Base-by-base conservation (phyloP, 2,888 invertebrate genomes). In the Exephanes ischioxanthus region DNA sequence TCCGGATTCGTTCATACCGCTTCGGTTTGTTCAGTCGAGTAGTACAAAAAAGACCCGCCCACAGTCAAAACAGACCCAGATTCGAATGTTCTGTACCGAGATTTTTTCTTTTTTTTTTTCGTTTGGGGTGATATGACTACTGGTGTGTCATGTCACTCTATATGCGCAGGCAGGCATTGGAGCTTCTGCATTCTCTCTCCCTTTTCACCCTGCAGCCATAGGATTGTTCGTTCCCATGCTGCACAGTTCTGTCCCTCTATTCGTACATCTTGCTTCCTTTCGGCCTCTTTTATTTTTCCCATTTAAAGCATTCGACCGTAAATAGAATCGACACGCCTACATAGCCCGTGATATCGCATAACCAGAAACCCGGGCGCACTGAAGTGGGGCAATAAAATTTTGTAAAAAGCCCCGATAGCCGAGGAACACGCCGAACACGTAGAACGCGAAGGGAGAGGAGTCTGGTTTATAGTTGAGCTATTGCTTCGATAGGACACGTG, bases 291-390 rank as follows among this genome's bases (percentile, higher is more conserved):
- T 73, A 67, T 58, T 80, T 37, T 72, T 71, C 61, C 45, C 71
- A 53, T 72, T 80, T 72, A 63, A 51, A 81, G 80, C 68, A 51
- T 82, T 84, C 85, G 82, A 82, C 87, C 86, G 80, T 87, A 87
- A 87, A 87, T 86, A 86, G 83, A 78, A 68, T 45, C 73, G 87
- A 78, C 86, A 86, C 87, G 87, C 87, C 87, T 83, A 87, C 85
- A 76, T 71, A 16, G 22, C 66, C 72, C 75, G 86, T 83, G 87
- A 86, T 86, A 87, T 86, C 86, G 70, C 78, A 67, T 82, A 78
- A 86, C 84, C 84, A 66, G 83, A 70, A 82, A 84, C 30, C 67
- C 61, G 75, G 45, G 53, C 41, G 22, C 33, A 19, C 19, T 22
- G 70, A 61, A 71, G 76, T 78, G 68, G 68, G 68, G 87, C 77